Percentiles rank a stretch among this genome's conserved stretches.
Conservation (phyloP, 1,140 invertebrate genomes). For the Apis laboriosa region DNA sequence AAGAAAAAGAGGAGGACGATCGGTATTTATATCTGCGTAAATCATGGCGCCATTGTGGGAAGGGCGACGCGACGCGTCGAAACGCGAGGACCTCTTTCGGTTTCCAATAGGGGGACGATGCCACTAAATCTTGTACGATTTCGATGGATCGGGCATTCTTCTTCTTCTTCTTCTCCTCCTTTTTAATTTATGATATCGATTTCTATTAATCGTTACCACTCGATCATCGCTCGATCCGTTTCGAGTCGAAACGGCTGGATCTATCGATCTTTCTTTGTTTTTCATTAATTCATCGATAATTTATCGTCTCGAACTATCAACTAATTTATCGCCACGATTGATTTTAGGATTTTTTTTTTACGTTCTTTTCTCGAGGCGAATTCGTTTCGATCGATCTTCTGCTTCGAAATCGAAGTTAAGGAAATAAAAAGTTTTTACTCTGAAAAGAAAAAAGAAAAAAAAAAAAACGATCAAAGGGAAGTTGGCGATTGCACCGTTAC, state of each 20-base stretch:
- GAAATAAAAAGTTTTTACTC: no score
- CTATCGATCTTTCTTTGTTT: not conserved
- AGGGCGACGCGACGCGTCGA: not conserved
- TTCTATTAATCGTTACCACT: not conserved
- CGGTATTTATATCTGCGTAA: constrained; percentile 71
- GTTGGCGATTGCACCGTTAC: not conserved
- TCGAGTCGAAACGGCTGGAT: no score
- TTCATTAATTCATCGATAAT: not conserved
- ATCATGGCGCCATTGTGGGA: constrained; percentile 62
- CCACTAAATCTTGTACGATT: constrained; percentile 50
- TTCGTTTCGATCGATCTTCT: no score
- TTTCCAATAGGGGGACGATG: constrained; percentile 9
- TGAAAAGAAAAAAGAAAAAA: no score
- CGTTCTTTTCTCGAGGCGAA: no score
- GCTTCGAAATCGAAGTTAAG: no score
- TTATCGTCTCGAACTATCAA: not conserved
- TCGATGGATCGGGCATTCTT: not conserved
- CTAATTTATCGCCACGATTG: no score
- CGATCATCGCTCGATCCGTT: not conserved
- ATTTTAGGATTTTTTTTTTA: no score
- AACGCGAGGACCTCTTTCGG: constrained; percentile 16
- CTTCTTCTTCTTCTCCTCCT: not conserved
- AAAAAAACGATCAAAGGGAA: not conserved
- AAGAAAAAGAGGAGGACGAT: constrained; percentile 45
- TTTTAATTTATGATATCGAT: not conserved